Evolutionary conservation across 2,888 invertebrate species (phyloP).

Genomic region (Watsonalla binaria): DNA sequence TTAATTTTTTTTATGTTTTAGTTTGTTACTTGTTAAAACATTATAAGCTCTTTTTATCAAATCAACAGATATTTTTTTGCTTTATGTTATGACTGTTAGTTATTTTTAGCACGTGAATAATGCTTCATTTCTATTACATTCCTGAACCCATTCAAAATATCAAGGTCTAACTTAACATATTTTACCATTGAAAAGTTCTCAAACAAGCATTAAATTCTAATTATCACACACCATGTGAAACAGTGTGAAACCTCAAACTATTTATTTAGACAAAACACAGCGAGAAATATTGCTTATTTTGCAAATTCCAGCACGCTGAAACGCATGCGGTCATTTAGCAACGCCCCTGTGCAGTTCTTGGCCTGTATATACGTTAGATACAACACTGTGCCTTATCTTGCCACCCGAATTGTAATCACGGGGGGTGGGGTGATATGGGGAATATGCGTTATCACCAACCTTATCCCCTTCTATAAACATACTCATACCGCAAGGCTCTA

Average conservation of each 20-base stretch:
- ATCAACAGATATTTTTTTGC: no score
- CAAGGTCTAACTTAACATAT: no score
- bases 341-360: slow-evolving; percentile 30
- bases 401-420: slow-evolving; percentile 31
- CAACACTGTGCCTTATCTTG: slow-evolving; percentile 37
- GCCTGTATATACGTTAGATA: slow-evolving; percentile 45
- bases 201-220: not conserved
- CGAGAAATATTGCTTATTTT: no score
- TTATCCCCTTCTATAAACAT: not conserved
- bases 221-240: not conserved
- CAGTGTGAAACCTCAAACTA: no score
- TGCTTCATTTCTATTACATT: no score
- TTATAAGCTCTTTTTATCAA: no score
- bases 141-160: no score
- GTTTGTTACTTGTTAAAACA: no score
- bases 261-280: no score
- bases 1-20: not conserved
- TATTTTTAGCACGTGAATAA: no score
- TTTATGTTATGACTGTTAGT: no score
- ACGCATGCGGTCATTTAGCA: slow-evolving; percentile 27
- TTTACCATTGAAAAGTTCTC: not conserved
- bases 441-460: not conserved
- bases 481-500: no score
- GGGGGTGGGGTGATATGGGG: slow-evolving; percentile 8
- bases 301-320: slow-evolving; percentile 5